These are phyloP conservation scores for Sussaba pulchella DNA, from an alignment of 2,888 invertebrate species.

Conservation along the genomic window DNA sequence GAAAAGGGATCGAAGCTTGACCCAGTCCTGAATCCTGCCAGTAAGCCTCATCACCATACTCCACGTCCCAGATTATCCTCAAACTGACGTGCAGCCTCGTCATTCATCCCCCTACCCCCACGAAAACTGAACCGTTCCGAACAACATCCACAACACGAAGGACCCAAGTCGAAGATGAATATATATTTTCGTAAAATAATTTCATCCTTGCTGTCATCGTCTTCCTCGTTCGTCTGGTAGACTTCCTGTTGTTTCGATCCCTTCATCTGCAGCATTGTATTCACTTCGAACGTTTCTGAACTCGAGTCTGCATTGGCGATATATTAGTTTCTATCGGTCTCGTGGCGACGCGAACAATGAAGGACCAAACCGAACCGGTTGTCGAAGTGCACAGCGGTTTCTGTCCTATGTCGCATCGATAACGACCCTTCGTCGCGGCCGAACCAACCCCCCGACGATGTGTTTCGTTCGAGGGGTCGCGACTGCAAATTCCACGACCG, in stretches of 20 bases:
- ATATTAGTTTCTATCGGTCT: slow-evolving; percentile 54
- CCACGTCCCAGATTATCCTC: slow-evolving; percentile 51
- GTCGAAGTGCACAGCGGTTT: slow-evolving; percentile 58
- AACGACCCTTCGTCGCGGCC: slow-evolving; percentile 57
- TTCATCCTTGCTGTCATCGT: not conserved
- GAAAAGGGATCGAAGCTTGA: slow-evolving; percentile 58
- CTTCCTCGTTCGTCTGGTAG: not conserved
- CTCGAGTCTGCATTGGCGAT: slow-evolving; percentile 40
- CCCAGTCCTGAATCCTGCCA: slow-evolving; percentile 58
- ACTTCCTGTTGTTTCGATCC: slow-evolving; percentile 4
- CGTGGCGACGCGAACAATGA: slow-evolving; percentile 46
- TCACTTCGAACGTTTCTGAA: slow-evolving; percentile 26
- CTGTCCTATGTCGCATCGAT: slow-evolving; percentile 58
- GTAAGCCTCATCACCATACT: slow-evolving; percentile 63
- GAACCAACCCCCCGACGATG: slow-evolving; percentile 57
- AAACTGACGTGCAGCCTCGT: slow-evolving; percentile 61
- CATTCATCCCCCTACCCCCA: slow-evolving; percentile 37
- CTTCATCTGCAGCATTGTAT: slow-evolving; percentile 23
- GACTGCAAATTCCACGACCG: slow-evolving; percentile 61
- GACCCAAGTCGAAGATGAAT: not conserved
- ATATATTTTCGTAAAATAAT: slow-evolving; percentile 1
- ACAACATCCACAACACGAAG: not conserved
- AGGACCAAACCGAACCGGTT: slow-evolving; percentile 41
- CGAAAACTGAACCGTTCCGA: not conserved
- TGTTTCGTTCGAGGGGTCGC: slow-evolving; percentile 57